Evolutionary conservation across 2,113 vertebrate species (phyloP).

Genomic region (Chionodraco myersi): DNA sequence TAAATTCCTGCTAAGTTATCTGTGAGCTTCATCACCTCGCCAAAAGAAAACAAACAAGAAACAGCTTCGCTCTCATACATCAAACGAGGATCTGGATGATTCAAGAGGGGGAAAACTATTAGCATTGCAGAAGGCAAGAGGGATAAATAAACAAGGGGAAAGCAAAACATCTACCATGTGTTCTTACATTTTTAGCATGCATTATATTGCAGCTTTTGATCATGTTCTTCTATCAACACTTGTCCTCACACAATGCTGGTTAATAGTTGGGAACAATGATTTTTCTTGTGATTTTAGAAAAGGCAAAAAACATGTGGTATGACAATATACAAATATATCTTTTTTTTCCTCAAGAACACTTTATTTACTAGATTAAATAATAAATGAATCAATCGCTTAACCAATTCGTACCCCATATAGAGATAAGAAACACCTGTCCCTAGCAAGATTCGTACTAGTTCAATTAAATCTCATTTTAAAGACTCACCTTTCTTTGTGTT

Average conservation of each 20-base stretch:
- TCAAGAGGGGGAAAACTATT: neutral
- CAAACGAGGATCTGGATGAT: neutral
- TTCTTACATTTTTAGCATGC: neutral
- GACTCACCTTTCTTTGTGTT: neutral
- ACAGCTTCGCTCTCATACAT: slow-evolving; percentile 16
- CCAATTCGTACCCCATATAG: too few relatives aligned
- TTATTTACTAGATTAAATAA: too few relatives aligned
- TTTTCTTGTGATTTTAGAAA: neutral
- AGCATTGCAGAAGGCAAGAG: neutral
- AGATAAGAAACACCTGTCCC: too few relatives aligned
- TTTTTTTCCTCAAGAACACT: too few relatives aligned
- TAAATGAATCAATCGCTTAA: too few relatives aligned
- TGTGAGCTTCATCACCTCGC: slow-evolving; percentile 15
- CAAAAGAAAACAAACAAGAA: slow-evolving; percentile 33
- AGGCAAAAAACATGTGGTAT: neutral
- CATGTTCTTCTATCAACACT: neutral
- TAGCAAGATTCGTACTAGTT: too few relatives aligned
- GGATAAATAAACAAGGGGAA: neutral
- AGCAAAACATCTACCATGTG: neutral
- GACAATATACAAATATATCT: neutral
- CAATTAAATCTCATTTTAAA: too few relatives aligned
- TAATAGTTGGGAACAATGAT: neutral
- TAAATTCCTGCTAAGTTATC: slow-evolving; percentile 16
- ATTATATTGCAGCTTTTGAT: neutral
- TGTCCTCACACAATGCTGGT: too few relatives aligned